phyloP scores from a whole-genome alignment of 2,888 invertebrate species.

The Prosapia bicincta region DNA sequence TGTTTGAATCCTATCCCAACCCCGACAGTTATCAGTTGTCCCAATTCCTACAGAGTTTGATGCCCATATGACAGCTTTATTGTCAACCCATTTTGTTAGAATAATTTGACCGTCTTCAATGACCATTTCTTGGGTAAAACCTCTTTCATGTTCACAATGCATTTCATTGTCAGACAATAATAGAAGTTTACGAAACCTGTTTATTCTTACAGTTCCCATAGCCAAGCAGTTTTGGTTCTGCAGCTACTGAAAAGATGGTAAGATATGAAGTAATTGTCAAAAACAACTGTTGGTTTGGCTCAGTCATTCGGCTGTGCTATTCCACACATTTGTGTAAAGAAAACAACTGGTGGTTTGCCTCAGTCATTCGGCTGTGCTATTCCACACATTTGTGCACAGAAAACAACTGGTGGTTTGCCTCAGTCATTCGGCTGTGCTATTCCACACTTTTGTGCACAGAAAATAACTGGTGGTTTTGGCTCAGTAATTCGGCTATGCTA shows the following conservation, averaged over 20 bases:
- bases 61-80: conserved; percentile 14
- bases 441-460: too few relatives aligned
- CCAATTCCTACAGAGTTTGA: conserved; percentile 28
- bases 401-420: too few relatives aligned
- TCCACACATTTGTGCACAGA: too few relatives aligned
- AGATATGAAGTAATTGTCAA: conserved; percentile 10
- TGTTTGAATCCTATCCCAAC: conserved; percentile 20
- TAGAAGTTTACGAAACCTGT: conserved; percentile 8
- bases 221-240: neutral
- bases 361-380: too few relatives aligned
- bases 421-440: too few relatives aligned
- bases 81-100: conserved; percentile 31
- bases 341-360: too few relatives aligned
- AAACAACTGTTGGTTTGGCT: conserved; percentile 15
- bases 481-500: too few relatives aligned
- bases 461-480: too few relatives aligned
- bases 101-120: conserved; percentile 22
- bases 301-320: neutral
- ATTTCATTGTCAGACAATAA: conserved; percentile 6
- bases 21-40: conserved; percentile 8
- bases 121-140: conserved; percentile 8
- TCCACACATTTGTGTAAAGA: too few relatives aligned
- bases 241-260: conserved; percentile 8
- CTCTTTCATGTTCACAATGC: neutral
- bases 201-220: neutral